Percentiles rank a stretch among this genome's conserved stretches.
Conservation (phyloP, 2,113 vertebrate genomes). For the Pampusana beccarii region DNA sequence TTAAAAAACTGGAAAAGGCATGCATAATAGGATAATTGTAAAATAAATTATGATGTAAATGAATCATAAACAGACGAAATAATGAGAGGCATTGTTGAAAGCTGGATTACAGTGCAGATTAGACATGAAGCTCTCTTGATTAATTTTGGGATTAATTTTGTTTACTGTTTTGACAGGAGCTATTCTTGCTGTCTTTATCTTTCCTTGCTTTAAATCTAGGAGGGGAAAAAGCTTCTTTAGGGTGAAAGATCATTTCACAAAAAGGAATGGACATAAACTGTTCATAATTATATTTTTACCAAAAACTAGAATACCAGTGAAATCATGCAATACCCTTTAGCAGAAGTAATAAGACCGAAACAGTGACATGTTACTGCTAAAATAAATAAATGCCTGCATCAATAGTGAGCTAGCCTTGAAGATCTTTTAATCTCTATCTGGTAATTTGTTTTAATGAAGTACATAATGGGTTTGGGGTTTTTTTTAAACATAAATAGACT, state of each 20-base stretch:
- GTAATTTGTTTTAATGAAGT: background rate
- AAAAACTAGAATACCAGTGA: background rate
- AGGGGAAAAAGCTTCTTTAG: background rate
- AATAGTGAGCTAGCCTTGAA: background rate
- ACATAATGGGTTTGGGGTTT: background rate
- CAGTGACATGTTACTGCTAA: background rate
- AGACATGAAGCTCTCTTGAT: background rate
- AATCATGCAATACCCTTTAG: background rate
- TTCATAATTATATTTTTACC: background rate
- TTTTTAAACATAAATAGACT: background rate
- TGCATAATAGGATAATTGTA: background rate
- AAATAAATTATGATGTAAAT: background rate
- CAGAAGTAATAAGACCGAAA: background rate
- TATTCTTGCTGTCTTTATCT: background rate
- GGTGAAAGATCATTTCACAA: background rate
- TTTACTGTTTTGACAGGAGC: constrained; percentile 6
- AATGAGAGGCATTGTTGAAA: background rate
- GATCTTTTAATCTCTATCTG: background rate
- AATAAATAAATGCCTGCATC: background rate
- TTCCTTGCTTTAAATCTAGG: background rate
- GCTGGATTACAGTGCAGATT: background rate
- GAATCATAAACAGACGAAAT: background rate
- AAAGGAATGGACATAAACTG: background rate
- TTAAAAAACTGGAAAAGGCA: background rate
- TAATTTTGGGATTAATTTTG: background rate